phyloP scores from a whole-genome alignment of 1,140 invertebrate genomes.

The Paracyclopina nana region DNA sequence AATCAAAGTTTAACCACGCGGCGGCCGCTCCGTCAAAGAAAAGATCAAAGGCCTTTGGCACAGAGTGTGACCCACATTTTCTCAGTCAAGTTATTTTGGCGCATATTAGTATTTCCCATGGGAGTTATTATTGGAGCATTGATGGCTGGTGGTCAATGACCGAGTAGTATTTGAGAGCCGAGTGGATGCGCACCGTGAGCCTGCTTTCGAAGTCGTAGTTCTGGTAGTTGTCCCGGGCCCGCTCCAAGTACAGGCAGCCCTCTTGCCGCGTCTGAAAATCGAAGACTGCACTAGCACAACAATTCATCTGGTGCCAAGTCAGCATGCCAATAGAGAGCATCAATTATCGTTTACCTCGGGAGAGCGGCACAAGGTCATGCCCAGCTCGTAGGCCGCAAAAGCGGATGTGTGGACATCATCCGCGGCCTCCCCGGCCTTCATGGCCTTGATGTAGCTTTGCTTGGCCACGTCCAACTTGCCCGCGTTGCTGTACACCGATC shows the following conservation, averaged over 20 bases:
- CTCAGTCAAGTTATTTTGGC: no score
- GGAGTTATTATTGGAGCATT: no score
- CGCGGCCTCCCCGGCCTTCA: constrained; percentile 24
- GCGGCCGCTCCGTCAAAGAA: no score
- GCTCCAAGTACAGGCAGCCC: constrained; percentile 18
- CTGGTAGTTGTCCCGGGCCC: constrained; percentile 19
- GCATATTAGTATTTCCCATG: no score
- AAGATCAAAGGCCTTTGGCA: no score
- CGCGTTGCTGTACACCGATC: constrained; percentile 30
- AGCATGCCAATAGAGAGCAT: not conserved
- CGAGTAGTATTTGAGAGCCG: constrained; percentile 18
- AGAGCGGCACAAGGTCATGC: constrained; percentile 31
- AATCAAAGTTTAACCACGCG: no score
- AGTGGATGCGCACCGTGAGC: constrained; percentile 19
- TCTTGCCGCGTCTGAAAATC: constrained; percentile 18
- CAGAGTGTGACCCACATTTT: no score
- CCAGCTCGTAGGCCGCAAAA: constrained; percentile 44
- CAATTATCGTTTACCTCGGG: constrained; percentile 27
- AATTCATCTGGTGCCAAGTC: not conserved
- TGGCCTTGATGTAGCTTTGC: constrained; percentile 30
- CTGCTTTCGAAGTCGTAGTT: constrained; percentile 20
- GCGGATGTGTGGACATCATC: constrained; percentile 41
- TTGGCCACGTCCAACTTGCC: constrained; percentile 30
- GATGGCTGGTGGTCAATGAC: no score
- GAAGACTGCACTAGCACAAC: not conserved